Evolutionary conservation across 2,797 vertebrate genomes (phyloP), one percentile per base, ranked within the genome.

Genomic region (Podarcis lilfordi): DNA sequence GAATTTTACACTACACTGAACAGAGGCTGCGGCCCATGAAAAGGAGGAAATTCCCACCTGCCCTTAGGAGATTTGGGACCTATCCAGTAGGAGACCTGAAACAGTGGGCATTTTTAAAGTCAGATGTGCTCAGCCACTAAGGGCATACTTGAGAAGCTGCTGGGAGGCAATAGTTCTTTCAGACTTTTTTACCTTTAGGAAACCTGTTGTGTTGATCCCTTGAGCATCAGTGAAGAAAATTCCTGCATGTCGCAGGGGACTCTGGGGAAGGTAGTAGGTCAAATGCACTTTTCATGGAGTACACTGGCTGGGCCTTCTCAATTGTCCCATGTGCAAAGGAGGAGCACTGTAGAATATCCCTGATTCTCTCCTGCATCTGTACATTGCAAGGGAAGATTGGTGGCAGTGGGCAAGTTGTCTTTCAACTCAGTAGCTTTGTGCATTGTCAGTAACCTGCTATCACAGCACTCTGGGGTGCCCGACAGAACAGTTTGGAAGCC

Each of bases 11-110:
- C 15, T n/a, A 82, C 75, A 45, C 45, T 55, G 84, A 35, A 19
- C 64, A 7, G 9, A 66, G 13, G 5, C 23, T 77, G 45, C 27
- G 88, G 82, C 10, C 19, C 37, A 3, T 32, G 13, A 5, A 1
- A 3, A 32, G 19, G 32, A 75, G 80, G 25, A n/a, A 80, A 59
- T 84, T 85, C 50, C 66, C 4, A 7, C 79, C 59, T 29, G 72
- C 88, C 84, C 88, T 37, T 64, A 64, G 13, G 10, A 35, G 86
- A 40, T 35, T 84, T n/a, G 59, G 87, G 9, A 45, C 90, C 43
- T n/a, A 37, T 19, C 35, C 0, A 72, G 87, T 64, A 35, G 43
- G 80, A 37, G 9, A 5, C 82, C 84, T 10, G 71, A 74, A 9
- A 80, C 40, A 71, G 35, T 64, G 37, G 15, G 17, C 17, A 27